Conservation (phyloP, 2,888 invertebrate species). For the Aspidiotus rigidus region DNA sequence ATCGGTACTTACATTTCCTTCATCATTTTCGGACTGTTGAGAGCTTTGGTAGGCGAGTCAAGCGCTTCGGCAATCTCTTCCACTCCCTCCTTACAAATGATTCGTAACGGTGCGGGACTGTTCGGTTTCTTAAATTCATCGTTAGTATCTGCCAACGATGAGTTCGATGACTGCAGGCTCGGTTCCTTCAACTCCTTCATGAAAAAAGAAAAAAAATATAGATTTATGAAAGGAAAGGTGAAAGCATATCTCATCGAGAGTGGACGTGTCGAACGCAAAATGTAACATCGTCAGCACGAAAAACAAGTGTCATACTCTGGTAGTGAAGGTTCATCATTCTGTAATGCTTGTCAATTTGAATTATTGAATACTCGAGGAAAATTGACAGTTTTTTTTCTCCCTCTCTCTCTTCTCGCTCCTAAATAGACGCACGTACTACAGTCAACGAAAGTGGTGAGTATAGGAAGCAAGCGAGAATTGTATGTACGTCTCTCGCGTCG, state of each 20-base stretch:
- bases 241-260: background rate
- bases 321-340: too few species aligned
- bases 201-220: background rate
- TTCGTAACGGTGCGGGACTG: background rate
- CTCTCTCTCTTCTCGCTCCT: too few species aligned
- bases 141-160: background rate
- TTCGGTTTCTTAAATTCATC: background rate
- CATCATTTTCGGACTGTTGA: constrained; percentile 24
- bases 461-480: background rate
- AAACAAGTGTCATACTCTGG: too few species aligned
- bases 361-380: too few species aligned
- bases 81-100: background rate
- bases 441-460: too few species aligned
- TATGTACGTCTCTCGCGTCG: background rate
- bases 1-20: constrained; percentile 19
- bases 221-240: constrained; percentile 5
- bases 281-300: too few species aligned
- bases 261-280: too few species aligned
- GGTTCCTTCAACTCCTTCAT: background rate
- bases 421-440: too few species aligned
- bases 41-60: constrained; percentile 8
- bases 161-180: background rate
- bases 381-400: too few species aligned
- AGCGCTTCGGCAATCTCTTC: background rate
- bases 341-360: too few species aligned